Conservation (phyloP, 37 sponge, comb jelly and placozoan species). For the Oscarella lobularis region DNA sequence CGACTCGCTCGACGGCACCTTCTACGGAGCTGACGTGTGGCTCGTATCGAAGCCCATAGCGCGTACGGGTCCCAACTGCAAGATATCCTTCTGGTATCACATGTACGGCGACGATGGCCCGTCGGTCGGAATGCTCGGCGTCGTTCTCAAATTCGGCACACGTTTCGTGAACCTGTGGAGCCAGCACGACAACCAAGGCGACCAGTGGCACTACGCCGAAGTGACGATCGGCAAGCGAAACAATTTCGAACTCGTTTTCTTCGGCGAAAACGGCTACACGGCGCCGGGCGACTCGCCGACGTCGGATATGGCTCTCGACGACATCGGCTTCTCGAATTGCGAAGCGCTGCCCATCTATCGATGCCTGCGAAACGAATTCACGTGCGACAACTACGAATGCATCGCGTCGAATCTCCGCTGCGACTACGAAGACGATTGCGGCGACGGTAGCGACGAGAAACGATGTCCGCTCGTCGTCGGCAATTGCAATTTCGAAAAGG, state of each 20-base stretch:
- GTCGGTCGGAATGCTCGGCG: no score
- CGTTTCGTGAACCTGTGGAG: neutral
- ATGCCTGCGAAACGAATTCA: no score
- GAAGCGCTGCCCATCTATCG: no score
- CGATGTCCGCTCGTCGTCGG: neutral
- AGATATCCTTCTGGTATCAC: neutral
- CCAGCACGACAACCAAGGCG: neutral
- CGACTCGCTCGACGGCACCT: no score
- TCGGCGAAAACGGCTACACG: no score
- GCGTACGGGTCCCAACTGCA: neutral
- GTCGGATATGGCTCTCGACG: neutral
- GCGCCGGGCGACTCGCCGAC: no score
- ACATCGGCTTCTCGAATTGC: neutral
- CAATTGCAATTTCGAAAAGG: neutral
- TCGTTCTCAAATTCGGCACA: neutral
- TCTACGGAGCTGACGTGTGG: neutral
- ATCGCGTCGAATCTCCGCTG: no score
- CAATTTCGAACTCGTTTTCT: no score
- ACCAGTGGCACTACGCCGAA: conserved; percentile 1
- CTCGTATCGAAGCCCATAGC: neutral
- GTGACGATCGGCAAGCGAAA: neutral
- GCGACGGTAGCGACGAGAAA: neutral
- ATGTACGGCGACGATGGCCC: no score
- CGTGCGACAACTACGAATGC: no score
- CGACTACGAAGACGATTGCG: no score